phyloP scores from a whole-genome alignment of 2,797 vertebrate species.

The Myripristis jacobus region DNA sequence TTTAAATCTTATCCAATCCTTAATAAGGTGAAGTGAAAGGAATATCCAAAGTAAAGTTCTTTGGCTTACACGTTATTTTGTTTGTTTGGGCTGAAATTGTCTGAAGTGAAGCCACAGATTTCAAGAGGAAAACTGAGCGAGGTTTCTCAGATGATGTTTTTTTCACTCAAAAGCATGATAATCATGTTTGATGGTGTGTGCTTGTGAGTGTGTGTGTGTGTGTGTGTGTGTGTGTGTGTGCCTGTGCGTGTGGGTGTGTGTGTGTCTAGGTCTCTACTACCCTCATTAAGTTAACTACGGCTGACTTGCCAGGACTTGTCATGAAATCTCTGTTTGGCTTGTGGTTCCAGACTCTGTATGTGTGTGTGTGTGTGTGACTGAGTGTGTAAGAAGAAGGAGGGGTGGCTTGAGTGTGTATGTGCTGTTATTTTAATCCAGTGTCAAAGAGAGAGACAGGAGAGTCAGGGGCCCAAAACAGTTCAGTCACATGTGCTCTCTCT shows the following conservation, averaged over 20 bases:
- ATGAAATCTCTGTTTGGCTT: conserved; percentile 60
- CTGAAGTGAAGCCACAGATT: conserved; percentile 10
- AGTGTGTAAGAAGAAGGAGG: too few species aligned
- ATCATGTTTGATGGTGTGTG: conserved; percentile 56
- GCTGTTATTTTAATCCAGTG: conserved; percentile 62
- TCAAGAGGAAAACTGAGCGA: conserved; percentile 46
- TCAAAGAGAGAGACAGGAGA: conserved; percentile 53
- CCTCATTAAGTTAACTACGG: conserved; percentile 71
- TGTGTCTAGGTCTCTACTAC: conserved; percentile 49
- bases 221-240: not conserved
- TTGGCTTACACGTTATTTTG: conserved; percentile 26
- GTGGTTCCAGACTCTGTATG: conserved; percentile 39
- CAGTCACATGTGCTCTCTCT: conserved; percentile 41
- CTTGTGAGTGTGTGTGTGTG: conserved; percentile 21
- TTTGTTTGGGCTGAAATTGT: conserved; percentile 31
- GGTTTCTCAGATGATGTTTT: conserved; percentile 63
- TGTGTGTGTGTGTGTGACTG: conserved; percentile 8
- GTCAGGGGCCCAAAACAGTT: conserved; percentile 55
- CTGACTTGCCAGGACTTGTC: conserved; percentile 74
- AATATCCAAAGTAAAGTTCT: conserved; percentile 11
- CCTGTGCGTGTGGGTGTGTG: conserved; percentile 9
- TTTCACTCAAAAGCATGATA: conserved; percentile 67
- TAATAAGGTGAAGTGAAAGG: conserved; percentile 29
- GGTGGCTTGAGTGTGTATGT: conserved; percentile 15
- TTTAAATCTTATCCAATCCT: conserved; percentile 21